Evolutionary conservation across 2,888 invertebrate species (phyloP).

Genomic region (Apodemia mormo): DNA sequence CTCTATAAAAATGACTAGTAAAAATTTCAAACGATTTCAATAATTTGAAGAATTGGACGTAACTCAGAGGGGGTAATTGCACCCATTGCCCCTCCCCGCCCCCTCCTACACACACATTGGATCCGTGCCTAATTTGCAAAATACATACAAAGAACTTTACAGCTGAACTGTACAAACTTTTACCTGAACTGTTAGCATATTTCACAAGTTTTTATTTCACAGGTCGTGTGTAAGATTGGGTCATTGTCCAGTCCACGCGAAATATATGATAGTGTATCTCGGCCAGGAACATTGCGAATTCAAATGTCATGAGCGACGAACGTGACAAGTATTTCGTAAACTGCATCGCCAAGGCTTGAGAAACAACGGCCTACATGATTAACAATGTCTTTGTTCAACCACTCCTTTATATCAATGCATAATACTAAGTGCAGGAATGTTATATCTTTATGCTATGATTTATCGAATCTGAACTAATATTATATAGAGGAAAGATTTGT

Average conservation of each 20-base stretch:
- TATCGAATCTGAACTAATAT: neutral
- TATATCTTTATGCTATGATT: neutral
- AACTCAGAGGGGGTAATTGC: no score
- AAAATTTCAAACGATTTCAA: no score
- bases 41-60: no score
- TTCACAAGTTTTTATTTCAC: conserved; percentile 3
- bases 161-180: neutral
- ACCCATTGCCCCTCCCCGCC: no score
- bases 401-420: neutral
- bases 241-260: conserved; percentile 32
- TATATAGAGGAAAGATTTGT: no score
- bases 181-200: neutral
- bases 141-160: no score
- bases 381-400: conserved; percentile 53
- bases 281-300: conserved; percentile 65
- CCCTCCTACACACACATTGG: no score
- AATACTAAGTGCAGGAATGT: neutral
- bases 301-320: conserved; percentile 63
- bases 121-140: no score
- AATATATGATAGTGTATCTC: conserved; percentile 29
- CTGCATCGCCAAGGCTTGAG: conserved; percentile 57
- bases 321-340: conserved; percentile 73
- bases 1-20: no score
- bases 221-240: conserved; percentile 15
- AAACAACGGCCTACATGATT: conserved; percentile 24